Base-by-base conservation (phyloP, 1,140 invertebrate genomes). In the Apocrypta bakeri region DNA sequence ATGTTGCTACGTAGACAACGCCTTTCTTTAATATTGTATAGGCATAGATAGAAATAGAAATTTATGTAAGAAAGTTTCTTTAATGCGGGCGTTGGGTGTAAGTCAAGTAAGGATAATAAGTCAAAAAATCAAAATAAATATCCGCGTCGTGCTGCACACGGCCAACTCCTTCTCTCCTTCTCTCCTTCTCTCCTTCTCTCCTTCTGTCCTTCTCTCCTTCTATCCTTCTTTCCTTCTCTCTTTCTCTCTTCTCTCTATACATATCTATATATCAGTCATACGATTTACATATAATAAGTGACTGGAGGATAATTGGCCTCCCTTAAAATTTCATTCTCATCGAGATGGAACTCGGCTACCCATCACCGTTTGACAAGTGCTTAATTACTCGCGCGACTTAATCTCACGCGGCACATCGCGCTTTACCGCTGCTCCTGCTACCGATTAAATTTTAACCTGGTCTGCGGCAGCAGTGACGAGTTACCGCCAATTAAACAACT, bases 321-420 rank as follows among this genome's bases (percentile, higher is more conserved):
- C 81, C 64, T 82, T 78, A 73, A 77, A 82, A 82, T 82, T 77
- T 78, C 77, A 82, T 82, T 78, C 75, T 64, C 81, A 71, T 82
- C 40, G 40, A 27, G 68, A 78, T 64, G 73, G 25, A 9, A 8
- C 9, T 56, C 37, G 27, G 25, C 79, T 27, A 82, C 73, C 42
- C 80, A 77, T 82, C 80, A 82, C 78, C 75, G 25, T 82, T 82
- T 82, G 81, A 82, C 81, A 82, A 82, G 81, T 71, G 81, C 72
- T 78, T 82, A 82, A 82, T 82, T 82, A 82, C 64, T 29, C 64
- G 14, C 64, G 66, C 56, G 29, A 31, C 72, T 75, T 81, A 68
- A 74, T 68, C 73, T 73, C 69, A 31, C 4, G 42, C 24, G 73
- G 73, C 24, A 25, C 33, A 75, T 81, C 61, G 69, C 33, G 33